Base-by-base conservation (phyloP, 2,797 vertebrate species). In the Dipus sagitta region DNA sequence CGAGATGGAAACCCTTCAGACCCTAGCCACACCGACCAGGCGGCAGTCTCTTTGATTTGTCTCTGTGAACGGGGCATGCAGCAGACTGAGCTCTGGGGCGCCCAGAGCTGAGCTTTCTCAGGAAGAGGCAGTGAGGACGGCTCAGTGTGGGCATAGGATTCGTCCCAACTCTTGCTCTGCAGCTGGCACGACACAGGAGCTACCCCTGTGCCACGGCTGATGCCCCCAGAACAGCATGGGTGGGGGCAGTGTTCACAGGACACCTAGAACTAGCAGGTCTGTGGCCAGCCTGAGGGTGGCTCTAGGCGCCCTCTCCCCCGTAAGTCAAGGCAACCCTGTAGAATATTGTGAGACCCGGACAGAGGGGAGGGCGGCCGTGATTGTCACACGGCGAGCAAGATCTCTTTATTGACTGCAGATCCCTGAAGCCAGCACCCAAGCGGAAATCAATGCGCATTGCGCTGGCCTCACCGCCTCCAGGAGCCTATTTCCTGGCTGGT, bases 171-270 rank as follows among this genome's bases (percentile, higher is more conserved):
- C 42, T 88, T 71, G 20, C 30, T 42, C 38, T 18, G 64, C 13
- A 28, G 17, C 1, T 20, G 3, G 32, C 17, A 1, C 0, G 0
- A 24, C 64, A 42, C 47, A 34, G 42, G 42, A 7, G 2, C 72
- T 3, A 13, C 26, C 5, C n/a, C 4, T 32, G 4, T 20, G 3
- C 34, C 8, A 0, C 0, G 1, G 64, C 26, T 20, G 0, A 28
- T 0, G 1, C 2, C 10, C 64, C 2, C 0, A n/a, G 6, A n/a
- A 3, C 0, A 0, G 77, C n/a, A 2, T 20, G 62, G 1, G 3
- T 6, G 0, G 0, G 0, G 13, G 5, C 28, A 12, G 17, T 34
- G n/a, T 54, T 67, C n/a, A 5, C 3, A 1, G 67, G 72, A 34
- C 68, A n/a, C 62, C 11, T 3, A 7, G 86, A 58, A 8, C 10